Conservation (phyloP, 2,888 invertebrate species). For the Erpobdella octoculata region DNA sequence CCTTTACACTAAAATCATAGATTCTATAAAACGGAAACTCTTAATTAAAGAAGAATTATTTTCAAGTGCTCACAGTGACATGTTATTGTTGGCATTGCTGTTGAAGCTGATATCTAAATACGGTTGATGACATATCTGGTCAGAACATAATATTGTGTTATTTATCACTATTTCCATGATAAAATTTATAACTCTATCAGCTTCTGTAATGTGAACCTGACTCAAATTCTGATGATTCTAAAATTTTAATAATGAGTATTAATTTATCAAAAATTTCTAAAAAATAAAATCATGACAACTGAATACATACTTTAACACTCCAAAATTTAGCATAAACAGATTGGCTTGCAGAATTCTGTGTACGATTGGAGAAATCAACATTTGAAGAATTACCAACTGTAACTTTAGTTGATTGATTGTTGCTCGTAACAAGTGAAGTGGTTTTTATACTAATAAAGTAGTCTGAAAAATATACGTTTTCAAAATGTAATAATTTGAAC, state of each 20-base stretch:
- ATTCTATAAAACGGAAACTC: too few relatives aligned
- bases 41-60: too few relatives aligned
- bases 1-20: too few relatives aligned
- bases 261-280: too few relatives aligned
- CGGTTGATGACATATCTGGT: background rate
- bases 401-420: background rate
- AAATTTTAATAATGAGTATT: background rate
- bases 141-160: constrained; percentile 13
- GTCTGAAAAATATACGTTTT: background rate
- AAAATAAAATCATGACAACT: background rate
- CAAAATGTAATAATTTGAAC: too few relatives aligned
- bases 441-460: background rate
- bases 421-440: background rate
- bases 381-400: too few relatives aligned
- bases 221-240: background rate
- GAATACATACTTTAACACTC: constrained; percentile 3
- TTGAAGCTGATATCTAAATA: background rate
- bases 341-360: background rate
- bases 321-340: background rate
- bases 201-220: constrained; percentile 27
- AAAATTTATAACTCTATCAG: constrained; percentile 18
- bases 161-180: constrained; percentile 18
- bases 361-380: too few relatives aligned
- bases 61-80: too few relatives aligned
- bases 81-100: too few relatives aligned